phyloP scores from a whole-genome alignment of 2,888 invertebrate genomes.

The Phalera bucephala region DNA sequence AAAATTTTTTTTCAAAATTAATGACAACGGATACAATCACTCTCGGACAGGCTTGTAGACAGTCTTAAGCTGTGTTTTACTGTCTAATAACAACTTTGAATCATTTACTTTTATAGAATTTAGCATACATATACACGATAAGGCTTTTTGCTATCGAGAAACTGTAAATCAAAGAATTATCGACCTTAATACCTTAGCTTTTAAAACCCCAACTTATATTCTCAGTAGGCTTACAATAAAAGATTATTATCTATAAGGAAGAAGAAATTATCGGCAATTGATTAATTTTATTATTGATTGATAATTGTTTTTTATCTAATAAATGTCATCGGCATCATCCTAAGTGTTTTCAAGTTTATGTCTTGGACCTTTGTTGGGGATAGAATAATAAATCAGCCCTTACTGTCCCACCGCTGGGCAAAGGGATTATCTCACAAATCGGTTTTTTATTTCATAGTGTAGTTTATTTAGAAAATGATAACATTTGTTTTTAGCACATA shows the following conservation, averaged over 20 bases:
- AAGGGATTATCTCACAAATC: no score
- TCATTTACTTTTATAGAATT: constrained; percentile 30
- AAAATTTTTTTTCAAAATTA: no score
- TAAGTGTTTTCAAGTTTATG: no score
- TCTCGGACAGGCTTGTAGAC: constrained; percentile 18
- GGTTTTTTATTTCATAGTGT: no score
- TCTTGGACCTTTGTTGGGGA: no score
- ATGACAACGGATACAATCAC: background rate
- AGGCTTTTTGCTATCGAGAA: constrained; percentile 3
- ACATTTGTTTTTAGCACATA: no score
- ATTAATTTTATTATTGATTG: constrained; percentile 18
- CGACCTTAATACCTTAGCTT: no score
- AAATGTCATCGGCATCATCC: constrained; percentile 18
- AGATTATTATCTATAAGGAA: constrained; percentile 21
- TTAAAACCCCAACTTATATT: no score
- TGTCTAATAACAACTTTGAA: constrained; percentile 19
- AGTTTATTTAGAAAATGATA: no score
- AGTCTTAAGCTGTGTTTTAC: constrained; percentile 21
- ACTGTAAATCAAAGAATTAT: constrained; percentile 6
- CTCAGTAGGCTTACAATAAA: constrained; percentile 4
- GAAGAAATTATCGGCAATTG: constrained; percentile 15
- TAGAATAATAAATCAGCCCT: no score
- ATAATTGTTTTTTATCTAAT: constrained; percentile 17
- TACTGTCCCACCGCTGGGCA: no score
- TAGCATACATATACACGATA: constrained; percentile 3